Base-by-base conservation (phyloP, 2,797 vertebrate genomes). In the Bovichtus diacanthus region DNA sequence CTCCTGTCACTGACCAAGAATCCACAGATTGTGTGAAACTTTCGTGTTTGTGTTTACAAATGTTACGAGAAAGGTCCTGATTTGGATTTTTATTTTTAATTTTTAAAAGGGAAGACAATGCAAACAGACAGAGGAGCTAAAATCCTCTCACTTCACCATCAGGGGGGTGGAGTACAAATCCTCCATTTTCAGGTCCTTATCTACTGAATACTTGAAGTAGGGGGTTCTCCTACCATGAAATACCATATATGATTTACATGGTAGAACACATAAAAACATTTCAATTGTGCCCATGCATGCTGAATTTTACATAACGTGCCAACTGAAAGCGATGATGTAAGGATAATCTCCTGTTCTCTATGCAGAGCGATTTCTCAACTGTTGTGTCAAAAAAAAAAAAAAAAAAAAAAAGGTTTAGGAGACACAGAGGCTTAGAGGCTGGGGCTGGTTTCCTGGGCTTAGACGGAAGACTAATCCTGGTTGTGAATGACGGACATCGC, bases 131-230 rank as follows among this genome's bases (percentile, higher is more conserved):
- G 91, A 92, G 89, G 90, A 91, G 86, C 78, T 58, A 82, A 87
- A 85, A 88, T 90, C 90, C 90, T 93, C 69, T 87, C 86, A 91
- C 92, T 92, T 95, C 93, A 95, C 93, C 95, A 95, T 95, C 93
- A 66, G 89, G 91, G 90, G 88, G 93, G 81, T 73, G 82, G 89
- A 81, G 55, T 93, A 86, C 66, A 74, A 93, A 93, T 96, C 95
- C 96, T 95, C 94, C 92, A 87, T 93, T 94, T 95, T 96, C 97
- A 96, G 96, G 96, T 96, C 92, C 94, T 96, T 96, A 96, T 94
- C 95, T 95, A 87, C 95, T 92, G 94, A 97, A 97, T 98, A 98
- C 97, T 99, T 99, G 97, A 99, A 99, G 94, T 96, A 96, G 95
- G 94, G 88, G 74, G 93, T 93, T 95, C 94, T 94, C 94, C 95